These are phyloP conservation scores for Otis tarda DNA, from an alignment of 2,113 vertebrate species.

Conservation along the genomic window DNA sequence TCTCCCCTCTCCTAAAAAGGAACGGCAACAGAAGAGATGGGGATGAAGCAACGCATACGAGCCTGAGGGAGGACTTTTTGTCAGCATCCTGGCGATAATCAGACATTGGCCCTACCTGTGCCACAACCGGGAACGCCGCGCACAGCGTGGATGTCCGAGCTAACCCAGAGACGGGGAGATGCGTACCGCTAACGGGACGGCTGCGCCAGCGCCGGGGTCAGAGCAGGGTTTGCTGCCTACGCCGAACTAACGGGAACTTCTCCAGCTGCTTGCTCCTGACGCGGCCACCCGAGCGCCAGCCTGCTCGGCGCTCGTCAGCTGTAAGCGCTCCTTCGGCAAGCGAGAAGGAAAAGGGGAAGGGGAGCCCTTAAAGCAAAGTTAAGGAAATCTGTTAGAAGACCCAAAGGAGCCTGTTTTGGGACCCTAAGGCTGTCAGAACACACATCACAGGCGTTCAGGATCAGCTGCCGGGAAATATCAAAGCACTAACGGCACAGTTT, in stretches of 20 bases:
- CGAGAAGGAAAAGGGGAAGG: neutral
- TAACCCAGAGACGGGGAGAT: rapidly evolving
- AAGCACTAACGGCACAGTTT: rapidly evolving
- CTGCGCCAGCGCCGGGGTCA: neutral
- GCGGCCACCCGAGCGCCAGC: neutral
- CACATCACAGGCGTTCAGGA: rapidly evolving
- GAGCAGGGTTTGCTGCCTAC: neutral
- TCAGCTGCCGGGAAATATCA: neutral
- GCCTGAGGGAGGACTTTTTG: neutral
- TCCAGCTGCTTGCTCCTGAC: neutral
- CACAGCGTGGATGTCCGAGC: rapidly evolving
- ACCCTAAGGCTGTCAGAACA: neutral
- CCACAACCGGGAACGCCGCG: rapidly evolving
- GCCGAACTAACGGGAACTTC: neutral
- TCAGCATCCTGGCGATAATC: neutral
- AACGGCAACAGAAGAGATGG: neutral
- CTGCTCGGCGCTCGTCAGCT: no score
- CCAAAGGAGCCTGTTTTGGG: neutral
- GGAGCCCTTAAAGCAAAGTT: neutral
- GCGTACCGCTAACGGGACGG: neutral
- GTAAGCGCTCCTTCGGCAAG: no score
- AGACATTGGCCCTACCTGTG: neutral
- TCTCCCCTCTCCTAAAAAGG: neutral
- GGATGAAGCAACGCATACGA: neutral
- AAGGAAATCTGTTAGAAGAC: rapidly evolving